Conservation (phyloP, 2,797 vertebrate species). For the Alcedo atthis region DNA sequence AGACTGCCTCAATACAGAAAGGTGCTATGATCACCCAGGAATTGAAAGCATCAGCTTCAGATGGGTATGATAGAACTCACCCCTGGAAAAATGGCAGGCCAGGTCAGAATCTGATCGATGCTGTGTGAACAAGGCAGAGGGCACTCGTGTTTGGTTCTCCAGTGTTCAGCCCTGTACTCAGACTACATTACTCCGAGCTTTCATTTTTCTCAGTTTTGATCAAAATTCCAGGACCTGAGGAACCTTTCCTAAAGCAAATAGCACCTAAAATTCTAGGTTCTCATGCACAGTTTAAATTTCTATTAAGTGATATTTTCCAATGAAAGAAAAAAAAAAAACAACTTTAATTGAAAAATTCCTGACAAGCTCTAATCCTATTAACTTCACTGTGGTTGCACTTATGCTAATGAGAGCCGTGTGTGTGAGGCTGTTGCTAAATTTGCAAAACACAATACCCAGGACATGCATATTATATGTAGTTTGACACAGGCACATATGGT, state of each 20-base stretch:
- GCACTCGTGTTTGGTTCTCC: neutral
- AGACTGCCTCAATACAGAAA: neutral
- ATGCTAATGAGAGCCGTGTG: slow-evolving; percentile 70
- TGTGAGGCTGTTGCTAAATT: slow-evolving; percentile 63
- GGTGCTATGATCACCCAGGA: neutral
- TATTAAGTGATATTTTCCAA: slow-evolving; percentile 65
- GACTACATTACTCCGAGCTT: neutral
- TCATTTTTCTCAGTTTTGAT: slow-evolving; percentile 1
- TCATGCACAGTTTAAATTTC: slow-evolving; percentile 57
- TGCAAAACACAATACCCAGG: slow-evolving; percentile 68
- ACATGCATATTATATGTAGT: slow-evolving; percentile 58
- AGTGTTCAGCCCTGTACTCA: neutral
- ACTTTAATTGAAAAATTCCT: slow-evolving; percentile 74
- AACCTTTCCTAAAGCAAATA: slow-evolving; percentile 46
- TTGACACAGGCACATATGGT: slow-evolving; percentile 68
- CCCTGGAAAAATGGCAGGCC: neutral
- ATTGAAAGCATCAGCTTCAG: neutral
- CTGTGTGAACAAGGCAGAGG: neutral
- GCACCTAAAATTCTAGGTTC: slow-evolving; percentile 4
- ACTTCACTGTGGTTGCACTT: slow-evolving; percentile 53
- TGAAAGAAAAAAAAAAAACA: slow-evolving; percentile 11
- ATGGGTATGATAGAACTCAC: neutral
- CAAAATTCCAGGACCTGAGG: slow-evolving; percentile 39
- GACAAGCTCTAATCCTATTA: slow-evolving; percentile 71
- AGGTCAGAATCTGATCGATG: neutral